These are phyloP conservation scores for Pelecanus crispus DNA, from an alignment of 2,113 vertebrate species.

Conservation along the genomic window DNA sequence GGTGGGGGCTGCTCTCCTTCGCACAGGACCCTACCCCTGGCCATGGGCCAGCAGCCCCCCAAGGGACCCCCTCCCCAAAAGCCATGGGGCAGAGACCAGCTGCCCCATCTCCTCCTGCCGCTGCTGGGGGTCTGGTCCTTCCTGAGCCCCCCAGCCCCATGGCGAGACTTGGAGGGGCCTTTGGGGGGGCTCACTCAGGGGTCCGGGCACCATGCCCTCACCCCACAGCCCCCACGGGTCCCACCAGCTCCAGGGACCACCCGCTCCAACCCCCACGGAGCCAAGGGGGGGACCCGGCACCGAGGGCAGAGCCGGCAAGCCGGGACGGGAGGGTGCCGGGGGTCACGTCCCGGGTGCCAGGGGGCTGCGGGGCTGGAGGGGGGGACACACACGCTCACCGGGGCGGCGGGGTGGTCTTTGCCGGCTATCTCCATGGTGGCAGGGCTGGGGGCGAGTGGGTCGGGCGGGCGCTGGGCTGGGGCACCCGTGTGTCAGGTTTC, in stretches of 20 bases:
- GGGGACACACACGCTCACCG: conserved; percentile 90
- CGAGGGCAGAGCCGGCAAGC: background rate
- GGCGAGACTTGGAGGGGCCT: background rate
- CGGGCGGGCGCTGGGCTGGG: conserved; percentile 50
- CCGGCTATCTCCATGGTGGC: conserved; percentile 82
- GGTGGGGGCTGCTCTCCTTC: background rate
- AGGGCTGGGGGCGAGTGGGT: conserved; percentile 65
- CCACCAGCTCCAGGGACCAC: background rate
- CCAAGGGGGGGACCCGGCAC: background rate
- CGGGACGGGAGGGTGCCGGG: background rate
- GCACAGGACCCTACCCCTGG: background rate
- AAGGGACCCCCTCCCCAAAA: background rate
- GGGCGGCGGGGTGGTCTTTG: conserved; percentile 75
- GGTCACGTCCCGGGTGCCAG: background rate
- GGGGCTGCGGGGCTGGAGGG: conserved; percentile 48
- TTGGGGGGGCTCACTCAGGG: background rate
- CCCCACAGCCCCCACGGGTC: background rate
- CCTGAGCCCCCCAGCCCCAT: background rate
- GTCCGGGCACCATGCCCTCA: background rate
- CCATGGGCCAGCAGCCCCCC: background rate
- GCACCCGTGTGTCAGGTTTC: conserved; percentile 82
- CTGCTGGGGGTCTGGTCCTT: background rate
- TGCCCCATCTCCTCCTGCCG: background rate
- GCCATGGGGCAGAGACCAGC: background rate
- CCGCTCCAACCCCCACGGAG: background rate